Conservation (phyloP, 2,113 vertebrate species). For the Jacana jacana region DNA sequence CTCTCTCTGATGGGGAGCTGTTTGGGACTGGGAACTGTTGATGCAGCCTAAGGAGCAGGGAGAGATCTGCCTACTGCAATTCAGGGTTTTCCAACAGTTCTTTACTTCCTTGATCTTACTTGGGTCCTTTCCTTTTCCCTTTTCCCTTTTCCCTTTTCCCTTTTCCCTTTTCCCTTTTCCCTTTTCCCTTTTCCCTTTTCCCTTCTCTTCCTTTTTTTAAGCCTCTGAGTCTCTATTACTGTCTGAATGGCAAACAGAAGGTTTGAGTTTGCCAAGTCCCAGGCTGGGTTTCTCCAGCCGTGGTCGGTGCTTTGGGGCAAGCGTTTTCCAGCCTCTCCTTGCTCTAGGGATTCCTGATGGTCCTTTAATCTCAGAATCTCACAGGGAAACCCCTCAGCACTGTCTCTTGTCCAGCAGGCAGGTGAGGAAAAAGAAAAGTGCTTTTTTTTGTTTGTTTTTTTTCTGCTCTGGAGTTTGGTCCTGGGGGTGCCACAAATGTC, state of each 20-base stretch:
- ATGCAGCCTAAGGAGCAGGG: background rate
- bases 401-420: background rate
- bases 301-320: background rate
- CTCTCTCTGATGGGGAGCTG: background rate
- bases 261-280: background rate
- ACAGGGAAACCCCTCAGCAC: background rate
- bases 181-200: no score
- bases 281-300: background rate
- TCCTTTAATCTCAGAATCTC: fast-evolving
- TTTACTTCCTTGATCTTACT: background rate
- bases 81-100: fast-evolving
- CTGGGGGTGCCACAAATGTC: background rate
- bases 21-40: background rate
- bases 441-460: background rate
- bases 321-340: background rate
- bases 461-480: background rate
- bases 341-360: background rate
- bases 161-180: no score
- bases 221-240: background rate
- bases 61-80: background rate
- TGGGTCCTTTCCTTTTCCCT: background rate
- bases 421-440: background rate
- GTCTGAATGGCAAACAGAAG: background rate
- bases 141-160: background rate
- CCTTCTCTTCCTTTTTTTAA: background rate